Base-by-base conservation (phyloP, 2,888 invertebrate species). In the Rhodophaea formosa region DNA sequence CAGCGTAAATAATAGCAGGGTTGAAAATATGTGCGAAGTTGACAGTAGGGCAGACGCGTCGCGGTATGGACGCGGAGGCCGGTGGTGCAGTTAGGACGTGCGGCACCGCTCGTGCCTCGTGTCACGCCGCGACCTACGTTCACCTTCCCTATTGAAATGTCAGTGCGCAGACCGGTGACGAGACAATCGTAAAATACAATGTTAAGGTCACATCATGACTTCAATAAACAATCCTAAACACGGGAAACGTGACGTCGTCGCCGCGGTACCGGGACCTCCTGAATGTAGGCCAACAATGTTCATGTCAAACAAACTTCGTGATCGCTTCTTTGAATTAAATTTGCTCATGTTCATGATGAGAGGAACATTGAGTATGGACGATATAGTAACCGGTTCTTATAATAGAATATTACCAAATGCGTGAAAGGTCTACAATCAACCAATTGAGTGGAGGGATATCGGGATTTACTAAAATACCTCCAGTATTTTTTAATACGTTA, bases 161-260 rank as follows among this genome's bases (percentile, higher is more conserved):
- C 89, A 88, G 84, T 84, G 81, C 76, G 81, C 80, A 79, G 84
- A 80, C 83, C 82, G 72, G 82, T 89, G 90, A 90, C 84, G 89
- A 89, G 88, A 85, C 89, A 89, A 90, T 91, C 88, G 87, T 87
- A 88, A 86, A 88, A 85, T 83, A 89, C 86, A 88, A 89, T 86
- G 89, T 89, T 88, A 88, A 88, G 90, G 89, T 89, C 89, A 86
- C 82, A 89, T 86, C 89, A 89, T 89, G 88, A 86, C 90, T 89
- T 88, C 89, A 86, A 90, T 90, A 90, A 90, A 89, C 87, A 82
- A 89, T 86, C 80, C 83, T 71, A 75, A 88, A 89, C 88, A 88
- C 80, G 75, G 81, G 77, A 87, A 89, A 87, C 89, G 89, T 91
- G 89, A 88, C 82, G 82, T 85, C 74, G 79, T 72, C 81, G 82